Evolutionary conservation across 2,113 vertebrate species (phyloP), one percentile per base, ranked within the genome.

Genomic region (Leptobrachium ailaonicum): DNA sequence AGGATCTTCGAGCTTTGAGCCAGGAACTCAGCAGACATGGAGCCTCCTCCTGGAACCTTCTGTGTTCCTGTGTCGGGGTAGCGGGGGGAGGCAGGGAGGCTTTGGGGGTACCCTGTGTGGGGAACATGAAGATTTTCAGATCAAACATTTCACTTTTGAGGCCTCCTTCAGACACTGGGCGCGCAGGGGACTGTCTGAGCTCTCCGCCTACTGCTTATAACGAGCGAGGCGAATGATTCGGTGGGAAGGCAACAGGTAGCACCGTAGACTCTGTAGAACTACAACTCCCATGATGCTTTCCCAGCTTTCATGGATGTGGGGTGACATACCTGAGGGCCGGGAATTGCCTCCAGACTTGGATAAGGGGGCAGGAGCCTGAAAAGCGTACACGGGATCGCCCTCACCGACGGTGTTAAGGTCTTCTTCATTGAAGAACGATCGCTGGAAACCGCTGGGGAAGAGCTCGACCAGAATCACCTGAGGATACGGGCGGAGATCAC

Each of bases 391-490:
- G 0, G 92, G 91, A 3, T 93, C 95, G 2, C 88, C 92, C 8
- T 95, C 93, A 0, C 94, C 89, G 0, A 96, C 91, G 4, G 83
- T 64, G 2, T 91, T 92, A 87, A 98, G 86, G 67, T 95, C 94
- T 4, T 98, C 96, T 2, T 93, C 86, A n/a, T 98, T 95, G 0
- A 85, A 90, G 82, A 98, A 95, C 32, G 96, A 98, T 43, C 94
- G 94, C 82, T 95, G 94, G 88, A 96, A 93, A 1, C 96, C 97
- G 1, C 82, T 91, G 7, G 95, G 85, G 83, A 93, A 92, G 83
- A 98, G 50, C 87, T 98, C 96, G 1, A 90, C 88, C 72, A 98
- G 92, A 85, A 98, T 94, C 83, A 98, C 93, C 97, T 98, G 87
- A 0, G 67, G 86, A 44, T 7, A 8, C 20, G 43, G 10, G 5